Evolutionary conservation across 1,140 invertebrate genomes (phyloP).

Genomic region (Drosophila santomea): DNA sequence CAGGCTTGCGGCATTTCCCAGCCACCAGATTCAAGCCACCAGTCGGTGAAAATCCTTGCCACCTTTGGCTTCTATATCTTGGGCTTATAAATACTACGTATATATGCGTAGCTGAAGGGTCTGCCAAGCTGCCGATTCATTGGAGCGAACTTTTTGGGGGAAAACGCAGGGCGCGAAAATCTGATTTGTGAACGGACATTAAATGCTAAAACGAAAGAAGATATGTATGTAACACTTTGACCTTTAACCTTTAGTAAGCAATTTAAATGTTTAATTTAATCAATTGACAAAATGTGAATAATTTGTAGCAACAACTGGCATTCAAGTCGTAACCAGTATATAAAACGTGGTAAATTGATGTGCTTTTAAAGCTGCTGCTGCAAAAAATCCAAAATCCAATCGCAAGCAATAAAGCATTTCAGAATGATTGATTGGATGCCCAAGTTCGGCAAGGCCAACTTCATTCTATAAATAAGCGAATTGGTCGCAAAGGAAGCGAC

Average conservation of each 20-base stretch:
- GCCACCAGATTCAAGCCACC: constrained; percentile 22
- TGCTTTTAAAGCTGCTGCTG: neutral
- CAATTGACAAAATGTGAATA: too few species aligned
- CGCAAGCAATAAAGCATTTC: constrained; percentile 17
- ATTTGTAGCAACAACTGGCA: too few species aligned
- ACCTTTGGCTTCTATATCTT: constrained; percentile 2
- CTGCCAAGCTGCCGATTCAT: constrained; percentile 35
- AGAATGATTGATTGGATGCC: constrained; percentile 29
- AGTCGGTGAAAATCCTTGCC: constrained; percentile 24
- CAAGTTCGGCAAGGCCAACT: constrained; percentile 22
- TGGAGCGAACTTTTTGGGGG: constrained; percentile 63
- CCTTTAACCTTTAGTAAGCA: neutral
- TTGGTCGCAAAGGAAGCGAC: constrained; percentile 20
- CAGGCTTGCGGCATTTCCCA: constrained; percentile 58
- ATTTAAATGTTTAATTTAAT: neutral
- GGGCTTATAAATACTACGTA: neutral
- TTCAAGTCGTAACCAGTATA: neutral
- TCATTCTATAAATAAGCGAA: constrained; percentile 38
- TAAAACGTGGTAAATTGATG: neutral
- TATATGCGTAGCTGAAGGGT: constrained; percentile 6
- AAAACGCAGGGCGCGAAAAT: constrained; percentile 58
- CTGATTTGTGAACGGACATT: constrained; percentile 49
- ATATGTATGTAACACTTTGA: neutral
- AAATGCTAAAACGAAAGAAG: constrained; percentile 13
- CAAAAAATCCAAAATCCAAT: neutral